Percentiles rank a stretch among this genome's conserved stretches.
phyloP scores from a whole-genome alignment of 2,888 invertebrate species.

The Mechanitis mazaeus region DNA sequence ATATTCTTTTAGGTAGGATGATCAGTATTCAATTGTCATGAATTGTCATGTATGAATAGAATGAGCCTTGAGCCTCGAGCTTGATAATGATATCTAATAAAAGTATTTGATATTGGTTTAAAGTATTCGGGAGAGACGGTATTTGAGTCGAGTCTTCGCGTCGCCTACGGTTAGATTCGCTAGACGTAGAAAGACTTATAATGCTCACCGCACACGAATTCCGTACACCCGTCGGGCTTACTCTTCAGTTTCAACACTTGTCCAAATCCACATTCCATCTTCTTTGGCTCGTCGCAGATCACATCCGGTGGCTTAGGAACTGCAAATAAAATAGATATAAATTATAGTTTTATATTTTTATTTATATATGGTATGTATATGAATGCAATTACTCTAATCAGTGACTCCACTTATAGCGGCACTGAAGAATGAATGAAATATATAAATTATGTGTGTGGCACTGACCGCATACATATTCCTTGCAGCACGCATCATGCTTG shows the following conservation, averaged over 20 bases:
- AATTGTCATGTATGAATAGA: no score
- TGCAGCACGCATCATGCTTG: constrained; percentile 81
- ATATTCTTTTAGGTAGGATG: no score
- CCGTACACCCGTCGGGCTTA: constrained; percentile 80
- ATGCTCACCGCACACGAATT: constrained; percentile 83
- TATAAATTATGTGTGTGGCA: not conserved
- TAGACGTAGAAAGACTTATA: not conserved
- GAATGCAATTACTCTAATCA: no score
- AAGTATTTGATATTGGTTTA: no score
- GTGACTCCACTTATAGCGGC: no score
- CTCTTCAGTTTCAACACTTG: constrained; percentile 82
- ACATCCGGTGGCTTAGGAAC: constrained; percentile 67
- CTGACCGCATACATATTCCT: constrained; percentile 81
- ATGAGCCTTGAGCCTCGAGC: no score
- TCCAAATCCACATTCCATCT: constrained; percentile 82
- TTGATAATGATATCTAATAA: no score
- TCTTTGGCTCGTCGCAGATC: constrained; percentile 79
- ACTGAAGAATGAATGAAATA: not conserved
- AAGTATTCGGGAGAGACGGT: no score
- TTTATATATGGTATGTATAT: no score
- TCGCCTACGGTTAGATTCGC: not conserved
- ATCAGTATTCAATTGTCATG: no score
- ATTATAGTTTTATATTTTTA: not conserved
- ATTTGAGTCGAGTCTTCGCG: no score
- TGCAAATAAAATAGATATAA: constrained; percentile 35